Evolutionary conservation across 2,888 invertebrate species (phyloP).

Genomic region (Hypercompe scribonia): DNA sequence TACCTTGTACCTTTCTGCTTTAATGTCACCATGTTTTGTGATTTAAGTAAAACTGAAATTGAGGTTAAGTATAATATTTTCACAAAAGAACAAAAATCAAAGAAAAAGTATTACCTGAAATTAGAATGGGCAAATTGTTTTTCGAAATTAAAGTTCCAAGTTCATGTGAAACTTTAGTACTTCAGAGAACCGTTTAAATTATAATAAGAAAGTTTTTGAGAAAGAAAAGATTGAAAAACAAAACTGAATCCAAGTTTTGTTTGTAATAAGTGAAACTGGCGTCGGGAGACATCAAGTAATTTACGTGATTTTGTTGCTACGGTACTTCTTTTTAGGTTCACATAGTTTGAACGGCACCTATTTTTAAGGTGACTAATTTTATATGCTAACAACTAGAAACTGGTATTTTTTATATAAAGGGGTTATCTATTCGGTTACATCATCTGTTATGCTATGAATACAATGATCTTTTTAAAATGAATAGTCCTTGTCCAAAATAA

Average conservation of each 20-base stretch:
- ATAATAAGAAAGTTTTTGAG: not conserved
- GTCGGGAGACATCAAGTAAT: conserved; percentile 7
- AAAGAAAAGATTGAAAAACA: conserved; percentile 9
- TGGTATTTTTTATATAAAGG: conserved; percentile 52
- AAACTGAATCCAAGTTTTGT: not conserved
- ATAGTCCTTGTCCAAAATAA: too few relatives aligned
- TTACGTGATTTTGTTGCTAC: conserved; percentile 35
- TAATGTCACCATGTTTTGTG: not conserved
- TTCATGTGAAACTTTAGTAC: not conserved
- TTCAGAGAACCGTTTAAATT: conserved; percentile 1
- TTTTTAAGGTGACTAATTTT: conserved; percentile 55
- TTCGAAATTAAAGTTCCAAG: not conserved
- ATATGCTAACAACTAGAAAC: conserved; percentile 58
- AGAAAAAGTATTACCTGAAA: not conserved
- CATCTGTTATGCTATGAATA: conserved; percentile 49
- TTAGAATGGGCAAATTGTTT: not conserved
- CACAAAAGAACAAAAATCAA: not conserved
- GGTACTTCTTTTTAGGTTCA: conserved; percentile 44
- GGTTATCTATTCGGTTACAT: conserved; percentile 43
- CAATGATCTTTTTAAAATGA: conserved; percentile 28
- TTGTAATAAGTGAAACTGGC: conserved; percentile 1
- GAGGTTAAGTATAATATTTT: not conserved
- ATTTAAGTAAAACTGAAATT: not conserved
- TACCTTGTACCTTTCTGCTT: not conserved
- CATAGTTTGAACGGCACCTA: conserved; percentile 50